Percentiles rank a stretch among this genome's conserved stretches.
Conservation (phyloP, 2,113 vertebrate species). For the Strix uralensis region DNA sequence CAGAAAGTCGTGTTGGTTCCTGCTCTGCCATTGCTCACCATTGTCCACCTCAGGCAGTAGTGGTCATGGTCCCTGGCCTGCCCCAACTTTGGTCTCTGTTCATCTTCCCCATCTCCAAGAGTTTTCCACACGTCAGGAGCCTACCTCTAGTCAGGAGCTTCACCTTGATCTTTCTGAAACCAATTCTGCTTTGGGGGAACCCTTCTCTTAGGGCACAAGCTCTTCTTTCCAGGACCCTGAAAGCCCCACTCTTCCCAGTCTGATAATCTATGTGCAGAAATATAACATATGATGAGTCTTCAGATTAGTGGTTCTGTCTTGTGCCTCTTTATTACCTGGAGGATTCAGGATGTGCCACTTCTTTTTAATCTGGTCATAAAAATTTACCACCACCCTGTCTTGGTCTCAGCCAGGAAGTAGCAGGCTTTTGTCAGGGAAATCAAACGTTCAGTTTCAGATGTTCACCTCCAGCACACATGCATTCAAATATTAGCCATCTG, state of each 20-base stretch:
- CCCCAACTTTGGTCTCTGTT: fast-evolving
- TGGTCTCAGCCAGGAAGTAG: neutral
- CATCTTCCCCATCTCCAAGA: neutral
- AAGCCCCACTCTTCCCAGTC: neutral
- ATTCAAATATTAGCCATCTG: neutral
- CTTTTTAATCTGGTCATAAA: neutral
- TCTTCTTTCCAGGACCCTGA: neutral
- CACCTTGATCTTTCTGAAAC: neutral
- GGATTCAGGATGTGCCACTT: neutral
- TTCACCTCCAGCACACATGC: fast-evolving
- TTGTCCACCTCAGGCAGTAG: neutral
- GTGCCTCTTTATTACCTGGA: neutral
- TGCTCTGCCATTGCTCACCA: fast-evolving
- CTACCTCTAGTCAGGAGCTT: neutral
- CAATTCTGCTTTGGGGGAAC: neutral
- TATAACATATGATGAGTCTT: neutral
- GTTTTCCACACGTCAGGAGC: neutral
- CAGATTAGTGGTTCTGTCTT: neutral
- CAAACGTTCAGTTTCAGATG: neutral
- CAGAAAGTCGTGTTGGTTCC: neutral
- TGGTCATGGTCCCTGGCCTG: neutral
- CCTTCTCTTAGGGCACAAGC: neutral
- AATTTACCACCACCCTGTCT: neutral
- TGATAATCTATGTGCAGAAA: neutral
- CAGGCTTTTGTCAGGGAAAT: neutral